Evolutionary conservation across 2,113 vertebrate genomes (phyloP), one percentile per base, ranked within the genome.

Genomic region (Pteruthius melanotis): DNA sequence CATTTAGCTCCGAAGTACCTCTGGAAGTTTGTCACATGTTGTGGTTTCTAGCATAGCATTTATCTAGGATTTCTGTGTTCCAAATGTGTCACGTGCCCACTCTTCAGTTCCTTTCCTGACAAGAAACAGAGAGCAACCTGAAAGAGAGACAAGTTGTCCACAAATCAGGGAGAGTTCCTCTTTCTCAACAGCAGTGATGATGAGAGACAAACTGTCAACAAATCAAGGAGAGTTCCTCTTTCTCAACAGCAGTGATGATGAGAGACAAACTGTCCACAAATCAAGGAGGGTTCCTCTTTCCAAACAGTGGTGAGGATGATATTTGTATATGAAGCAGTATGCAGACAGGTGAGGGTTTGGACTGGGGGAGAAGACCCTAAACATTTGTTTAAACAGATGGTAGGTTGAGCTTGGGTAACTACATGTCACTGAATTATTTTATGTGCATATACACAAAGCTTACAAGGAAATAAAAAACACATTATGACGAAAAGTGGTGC

Each of bases 381-480:
- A n/a, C 27, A 7, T 42, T 56, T 50, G 10, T 74, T 86, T 83
- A 60, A 57, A 49, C 24, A 64, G 33, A 31, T 50, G 22, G 22
- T 5, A 39, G 9, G 35, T 33, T 66, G 52, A 0, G 1, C 27
- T 80, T 3, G 6, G 37, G 31, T 57, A 44, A 37, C 23, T 35
- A 13, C 31, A 15, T 47, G 21, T 61, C n/a, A 24, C 18, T 59
- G 13, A 56, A 68, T 68, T 57, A 49, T 27, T 7, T 33, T 63
- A 15, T 20, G 21, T 2, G 4, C 0, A 0, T 54, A 42, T 13
- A 47, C 0, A 1, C 52, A 63, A 80, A 42, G 26, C 16, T 80
- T 87, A 35, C 5, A 60, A 65, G 30, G 50, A 83, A 70, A 56
- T 64, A 15, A 47, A 86, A 54, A 52, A 1, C 1, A 7, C 15